Conservation (phyloP, 1,140 invertebrate genomes). For the Octopus bimaculoides region DNA sequence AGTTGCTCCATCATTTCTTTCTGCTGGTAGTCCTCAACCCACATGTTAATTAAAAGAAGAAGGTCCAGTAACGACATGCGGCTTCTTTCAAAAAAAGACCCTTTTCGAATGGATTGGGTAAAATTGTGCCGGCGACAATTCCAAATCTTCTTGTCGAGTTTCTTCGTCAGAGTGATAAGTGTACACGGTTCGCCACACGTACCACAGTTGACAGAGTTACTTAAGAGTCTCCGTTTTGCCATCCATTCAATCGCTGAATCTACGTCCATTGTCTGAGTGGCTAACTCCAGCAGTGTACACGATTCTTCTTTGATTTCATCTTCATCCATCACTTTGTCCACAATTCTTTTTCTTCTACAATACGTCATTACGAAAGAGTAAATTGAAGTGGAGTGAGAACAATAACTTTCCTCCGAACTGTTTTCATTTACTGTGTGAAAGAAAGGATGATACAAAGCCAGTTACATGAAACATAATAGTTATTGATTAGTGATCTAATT, state of each 20-base stretch:
- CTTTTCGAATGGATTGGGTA: neutral
- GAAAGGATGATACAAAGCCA: too few relatives aligned
- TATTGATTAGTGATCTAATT: too few relatives aligned
- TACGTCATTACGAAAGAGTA: too few relatives aligned
- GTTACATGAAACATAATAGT: too few relatives aligned
- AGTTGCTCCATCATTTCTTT: slow-evolving; percentile 8
- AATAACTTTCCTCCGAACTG: too few relatives aligned
- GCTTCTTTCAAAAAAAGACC: neutral
- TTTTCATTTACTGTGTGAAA: too few relatives aligned
- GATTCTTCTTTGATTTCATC: too few relatives aligned
- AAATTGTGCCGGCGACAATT: neutral
- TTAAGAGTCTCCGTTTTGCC: neutral
- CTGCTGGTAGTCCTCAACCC: slow-evolving; percentile 11
- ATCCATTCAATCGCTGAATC: neutral
- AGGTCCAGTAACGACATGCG: neutral
- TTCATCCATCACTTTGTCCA: too few relatives aligned
- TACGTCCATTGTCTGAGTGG: neutral
- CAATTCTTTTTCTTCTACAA: too few relatives aligned
- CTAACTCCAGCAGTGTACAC: neutral
- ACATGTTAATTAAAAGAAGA: slow-evolving; percentile 15
- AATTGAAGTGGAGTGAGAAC: too few relatives aligned
- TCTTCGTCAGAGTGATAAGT: neutral
- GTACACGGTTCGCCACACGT: neutral
- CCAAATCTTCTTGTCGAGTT: neutral
- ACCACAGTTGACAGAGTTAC: neutral